Base-by-base conservation (phyloP, 1,140 invertebrate genomes). In the Sarcophaga peregrina region DNA sequence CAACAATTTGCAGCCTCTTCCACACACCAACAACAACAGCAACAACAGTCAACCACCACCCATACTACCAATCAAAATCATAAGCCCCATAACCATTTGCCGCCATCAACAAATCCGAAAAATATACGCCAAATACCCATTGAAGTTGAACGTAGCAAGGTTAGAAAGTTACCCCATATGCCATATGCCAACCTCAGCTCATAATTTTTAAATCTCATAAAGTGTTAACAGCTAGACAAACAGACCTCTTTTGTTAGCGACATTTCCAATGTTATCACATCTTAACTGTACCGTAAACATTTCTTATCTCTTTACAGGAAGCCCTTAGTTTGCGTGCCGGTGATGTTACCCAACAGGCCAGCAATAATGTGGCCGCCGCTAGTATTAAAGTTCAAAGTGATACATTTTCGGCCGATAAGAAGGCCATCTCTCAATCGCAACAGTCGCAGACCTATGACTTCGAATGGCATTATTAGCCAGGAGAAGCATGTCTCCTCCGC, bases 321-420 rank as follows among this genome's bases (percentile, higher is more conserved):
- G 94, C 95, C 76, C 92, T 95, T 86, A 95, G 95, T 17, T 88
- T 97, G 80, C 96, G 95, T 89, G 93, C 96, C 54, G 95, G 95
- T 73, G 96, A 97, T 89, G 91, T 97, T 17, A 94, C 94, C 37
- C 95, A 96, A 86, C 95, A 97, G 88, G 96, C 97, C 89, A 94
- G 93, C 83, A 95, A 95, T 87, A 96, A 95, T 86, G 93, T 96
- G 90, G 94, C 95, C 58, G 94, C 95, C 5, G 92, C 95, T 13
- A 95, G 94, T 84, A 94, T 96, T 91, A 96, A 96, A 89, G 91
- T 97, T 25, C 95, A 96, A 73, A 96, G 95, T 68, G 96, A 97
- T 85, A 95, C 94, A 13, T 97, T 96, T 89, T 96, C 94, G 83
- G 94, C 95, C 8, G 96, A 97, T 91, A 96, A 97, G 91, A 95